Evolutionary conservation across 92 coral and sea anemone species (phyloP).

Genomic region (Paragorgia papillata): DNA sequence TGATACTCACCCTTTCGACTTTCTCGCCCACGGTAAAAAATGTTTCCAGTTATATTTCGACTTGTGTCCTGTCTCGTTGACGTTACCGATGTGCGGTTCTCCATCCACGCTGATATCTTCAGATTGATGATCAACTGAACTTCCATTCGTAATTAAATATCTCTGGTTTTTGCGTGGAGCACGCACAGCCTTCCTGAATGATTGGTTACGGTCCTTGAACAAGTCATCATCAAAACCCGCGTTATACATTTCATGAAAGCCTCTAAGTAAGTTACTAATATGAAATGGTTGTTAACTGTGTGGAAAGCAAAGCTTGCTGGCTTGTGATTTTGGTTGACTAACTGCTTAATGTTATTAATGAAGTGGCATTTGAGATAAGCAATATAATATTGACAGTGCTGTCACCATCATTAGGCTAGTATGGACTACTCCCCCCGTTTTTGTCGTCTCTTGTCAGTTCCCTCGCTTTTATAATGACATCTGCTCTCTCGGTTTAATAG

Average conservation of each 20-base stretch:
- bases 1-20: constrained; percentile 52
- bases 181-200: constrained; percentile 42
- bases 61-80: constrained; percentile 8
- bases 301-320: no score
- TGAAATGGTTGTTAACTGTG: no score
- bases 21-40: constrained; percentile 80
- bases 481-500: no score
- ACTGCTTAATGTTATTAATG: no score
- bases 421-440: no score
- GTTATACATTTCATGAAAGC: constrained; percentile 23
- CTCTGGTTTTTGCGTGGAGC: constrained; percentile 27
- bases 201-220: constrained; percentile 22
- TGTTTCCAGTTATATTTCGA: constrained; percentile 81
- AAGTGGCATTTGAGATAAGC: no score
- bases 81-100: not conserved
- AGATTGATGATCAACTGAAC: not conserved
- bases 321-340: no score
- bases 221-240: constrained; percentile 23
- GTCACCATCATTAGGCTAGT: no score
- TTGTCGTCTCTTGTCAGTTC: no score
- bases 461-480: no score
- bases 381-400: no score
- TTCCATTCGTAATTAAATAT: not conserved
- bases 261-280: no score
- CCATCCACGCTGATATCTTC: constrained; percentile 7